Evolutionary conservation across 1,140 invertebrate species (phyloP), one percentile per base, ranked within the genome.

Genomic region (Wasmannia auropunctata): DNA sequence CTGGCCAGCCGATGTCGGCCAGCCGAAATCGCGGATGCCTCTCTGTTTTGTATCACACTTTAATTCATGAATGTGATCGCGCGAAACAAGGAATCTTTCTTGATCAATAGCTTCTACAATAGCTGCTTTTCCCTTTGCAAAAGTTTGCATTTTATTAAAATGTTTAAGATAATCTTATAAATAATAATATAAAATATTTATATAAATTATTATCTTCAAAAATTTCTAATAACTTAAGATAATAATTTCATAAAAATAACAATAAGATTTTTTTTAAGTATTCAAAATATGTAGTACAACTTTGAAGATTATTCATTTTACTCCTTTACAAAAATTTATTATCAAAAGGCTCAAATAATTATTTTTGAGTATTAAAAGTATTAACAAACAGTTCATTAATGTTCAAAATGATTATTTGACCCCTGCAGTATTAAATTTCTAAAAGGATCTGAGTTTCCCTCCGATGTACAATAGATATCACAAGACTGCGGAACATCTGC

Each of bases 91-190:
- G 22, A 65, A 76, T 4, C 28, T 49, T 28, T 37, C 31, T 19
- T 0, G 1, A 49, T 43, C 16, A 46, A 49, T 11, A 10, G 7
- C 4, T 58, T 56, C 8, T 37, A 3, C 4, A 46, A 40, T n/a
- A n/a, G n/a, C n/a, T n/a, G n/a, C 2, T 25, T 75, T 34, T 28
- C 10, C 3, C 8, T 34, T 1, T 25, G 3, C 16, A 56, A 54
- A 74, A 56, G 34, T 75, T 22, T 75, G 40, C 25, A 58, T 49
- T 72, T 31, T 72, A 51, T 49, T 70, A n/a, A 70, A 62, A 34
- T 31, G 1, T 63, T 63, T 34, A n/a, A 63, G 31, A 63, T 34
- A 63, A n/a, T 63, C 7, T 62, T 63, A 63, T 5, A n/a, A 34
- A 63, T 5, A n/a, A 34, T 34, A 62, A 4, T 63, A 63, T 34